Evolutionary conservation across 2,888 invertebrate genomes (phyloP).

Genomic region (Leptopterna dolabrata): DNA sequence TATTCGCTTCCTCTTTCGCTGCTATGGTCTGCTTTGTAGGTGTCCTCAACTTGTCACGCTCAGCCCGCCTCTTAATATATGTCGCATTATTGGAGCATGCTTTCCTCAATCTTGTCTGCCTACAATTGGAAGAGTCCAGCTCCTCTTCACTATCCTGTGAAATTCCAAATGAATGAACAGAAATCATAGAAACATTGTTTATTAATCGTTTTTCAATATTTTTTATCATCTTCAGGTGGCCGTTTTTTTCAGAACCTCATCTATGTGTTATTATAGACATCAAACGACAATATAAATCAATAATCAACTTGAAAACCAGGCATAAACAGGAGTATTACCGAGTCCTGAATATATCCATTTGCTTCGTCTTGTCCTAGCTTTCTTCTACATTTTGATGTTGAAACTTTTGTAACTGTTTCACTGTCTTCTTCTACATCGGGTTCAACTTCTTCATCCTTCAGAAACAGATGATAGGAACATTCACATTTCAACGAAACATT

Average conservation of each 20-base stretch:
- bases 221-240: too few species aligned
- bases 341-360: not conserved
- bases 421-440: not conserved
- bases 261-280: too few species aligned
- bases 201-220: too few species aligned
- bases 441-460: not conserved
- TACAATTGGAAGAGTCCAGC: not conserved
- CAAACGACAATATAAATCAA: too few species aligned
- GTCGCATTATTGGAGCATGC: not conserved
- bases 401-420: not conserved
- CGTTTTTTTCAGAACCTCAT: too few species aligned
- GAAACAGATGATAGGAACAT: not conserved
- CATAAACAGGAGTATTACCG: not conserved
- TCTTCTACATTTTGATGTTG: not conserved
- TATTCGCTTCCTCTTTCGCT: not conserved
- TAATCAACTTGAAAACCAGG: too few species aligned
- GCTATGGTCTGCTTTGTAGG: not conserved
- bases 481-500: too few species aligned
- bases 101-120: not conserved
- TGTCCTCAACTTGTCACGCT: conserved; percentile 24
- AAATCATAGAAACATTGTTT: not conserved
- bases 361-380: not conserved
- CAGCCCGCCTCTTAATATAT: conserved; percentile 11
- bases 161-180: not conserved
- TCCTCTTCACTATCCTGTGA: conserved; percentile 22